Base-by-base conservation (phyloP, 1,140 invertebrate genomes). In the Gryllus bimaculatus region DNA sequence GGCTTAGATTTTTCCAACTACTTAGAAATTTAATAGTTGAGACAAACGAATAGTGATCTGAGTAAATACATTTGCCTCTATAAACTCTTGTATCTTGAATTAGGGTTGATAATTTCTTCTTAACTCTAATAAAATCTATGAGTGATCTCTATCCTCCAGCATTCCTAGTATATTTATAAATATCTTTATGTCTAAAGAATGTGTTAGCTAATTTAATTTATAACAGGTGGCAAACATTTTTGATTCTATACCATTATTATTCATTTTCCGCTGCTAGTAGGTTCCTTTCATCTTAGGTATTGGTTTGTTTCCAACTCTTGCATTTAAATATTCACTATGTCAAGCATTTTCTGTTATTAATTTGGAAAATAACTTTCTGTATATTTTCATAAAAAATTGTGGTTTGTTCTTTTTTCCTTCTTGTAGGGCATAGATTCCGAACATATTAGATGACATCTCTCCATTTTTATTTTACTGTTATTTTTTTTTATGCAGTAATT, bases 101-200 rank as follows among this genome's bases (percentile, higher is more conserved):
- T 73, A 73, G 66, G 66, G 13, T 6, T 73, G 3, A 15, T n/a
- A 73, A 15, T 73, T 73, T 73, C n/a, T 73, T 13, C 1, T 73
- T 73, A 15, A 73, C 66, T 15, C 1, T 73, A 73, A 73, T 73
- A 73, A 3, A 73, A 73, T 73, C 13, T 73, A 73, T 73, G 66
- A 73, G 13, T 73, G 66, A 73, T 15, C n/a, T 15, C n/a, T 3
- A 73, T 73, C 66, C 13, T 73, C 66, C 6, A 15, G 13, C n/a
- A n/a, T 13, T 73, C 66, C 66, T 3, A 15, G 66, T 73, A n/a
- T 73, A 73, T 73, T 73, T 3, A 73, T 73, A 6, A 15, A 73
- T 73, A 73, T 73, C 66, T n/a, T 73, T 73, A n/a, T 73, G 66
- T 73, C 66, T 73, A n/a, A 73, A 73, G 66, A 73, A 73, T 73